Conservation (phyloP, 2,888 invertebrate genomes). For the Volucella inflata region DNA sequence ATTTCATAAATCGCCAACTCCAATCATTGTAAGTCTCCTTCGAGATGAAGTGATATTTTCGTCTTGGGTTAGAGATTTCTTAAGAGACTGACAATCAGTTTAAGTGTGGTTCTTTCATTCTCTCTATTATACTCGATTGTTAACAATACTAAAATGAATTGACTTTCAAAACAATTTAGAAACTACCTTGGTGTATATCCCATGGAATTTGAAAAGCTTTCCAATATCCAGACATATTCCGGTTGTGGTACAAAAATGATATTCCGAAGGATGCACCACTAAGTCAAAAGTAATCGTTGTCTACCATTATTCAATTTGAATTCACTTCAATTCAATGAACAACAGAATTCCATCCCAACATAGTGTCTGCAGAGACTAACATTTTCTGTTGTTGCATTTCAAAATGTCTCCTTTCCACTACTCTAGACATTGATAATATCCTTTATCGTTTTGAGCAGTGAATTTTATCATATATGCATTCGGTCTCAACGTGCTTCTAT, state of each 20-base stretch:
- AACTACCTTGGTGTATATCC: no score
- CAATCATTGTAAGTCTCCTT: no score
- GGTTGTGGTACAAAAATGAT: neutral
- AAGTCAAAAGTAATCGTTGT: constrained; percentile 53
- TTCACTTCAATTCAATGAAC: constrained; percentile 59
- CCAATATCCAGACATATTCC: neutral
- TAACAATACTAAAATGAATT: no score
- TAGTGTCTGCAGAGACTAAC: constrained; percentile 2
- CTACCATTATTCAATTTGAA: constrained; percentile 55
- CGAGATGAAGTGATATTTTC: no score
- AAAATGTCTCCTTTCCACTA: constrained; percentile 46
- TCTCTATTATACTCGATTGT: no score
- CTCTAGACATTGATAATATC: constrained; percentile 64
- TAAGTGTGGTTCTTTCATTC: no score
- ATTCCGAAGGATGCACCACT: constrained; percentile 42
- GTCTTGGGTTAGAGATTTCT: no score
- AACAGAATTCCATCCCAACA: constrained; percentile 25
- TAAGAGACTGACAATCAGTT: no score
- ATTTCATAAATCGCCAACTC: no score
- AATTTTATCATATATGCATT: constrained; percentile 61
- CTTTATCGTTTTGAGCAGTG: constrained; percentile 69
- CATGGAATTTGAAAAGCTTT: no score
- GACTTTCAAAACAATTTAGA: no score
- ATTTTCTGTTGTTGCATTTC: constrained; percentile 32
- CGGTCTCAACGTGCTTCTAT: neutral